Base-by-base conservation (phyloP, 2,113 vertebrate species). In the Acanthochromis polyacanthus region DNA sequence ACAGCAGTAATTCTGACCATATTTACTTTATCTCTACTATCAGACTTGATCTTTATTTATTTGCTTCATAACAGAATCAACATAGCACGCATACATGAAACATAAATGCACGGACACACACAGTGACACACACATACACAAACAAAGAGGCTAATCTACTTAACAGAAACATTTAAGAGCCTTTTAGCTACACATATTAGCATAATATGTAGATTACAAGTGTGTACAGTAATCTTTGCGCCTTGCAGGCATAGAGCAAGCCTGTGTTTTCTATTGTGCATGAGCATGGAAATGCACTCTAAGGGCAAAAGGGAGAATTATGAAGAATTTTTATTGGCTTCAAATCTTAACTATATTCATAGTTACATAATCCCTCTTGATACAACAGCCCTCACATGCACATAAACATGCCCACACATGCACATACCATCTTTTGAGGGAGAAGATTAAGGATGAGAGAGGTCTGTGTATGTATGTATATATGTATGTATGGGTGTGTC, bases 261-360 rank as follows among this genome's bases (percentile, higher is more conserved):
- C 56, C 50, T 90, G 86, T 86, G 30, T 84, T 79, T 75, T 53
- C 75, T 60, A 74, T 89, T 92, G 70, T 90, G 60, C 45, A 60
- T 80, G 70, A 84, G 90, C 86, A 72, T 90, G 85, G 71, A 88
- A 92, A 93, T 87, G 63, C 76, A 77, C 65, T 90, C 69, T n/a
- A 71, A 86, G 81, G 88, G 81, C 76, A 81, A 75, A 74, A 77
- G 70, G 65, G 71, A 71, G 81, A 87, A 78, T 90, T 88, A 91
- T 68, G 77, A 86, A 64, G 83, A 81, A 64, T 82, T 80, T 88
- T 77, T 85, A 84, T 85, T 92, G 83, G 85, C 84, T 89, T 88
- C 80, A 91, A 91, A 91, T 85, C 83, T 79, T 75, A 90, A 88
- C 86, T 83, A 82, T 86, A 92, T 90, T 91, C 82, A 74, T 12